phyloP scores from a whole-genome alignment of 1,140 invertebrate species.

The Saccostrea glomerata region DNA sequence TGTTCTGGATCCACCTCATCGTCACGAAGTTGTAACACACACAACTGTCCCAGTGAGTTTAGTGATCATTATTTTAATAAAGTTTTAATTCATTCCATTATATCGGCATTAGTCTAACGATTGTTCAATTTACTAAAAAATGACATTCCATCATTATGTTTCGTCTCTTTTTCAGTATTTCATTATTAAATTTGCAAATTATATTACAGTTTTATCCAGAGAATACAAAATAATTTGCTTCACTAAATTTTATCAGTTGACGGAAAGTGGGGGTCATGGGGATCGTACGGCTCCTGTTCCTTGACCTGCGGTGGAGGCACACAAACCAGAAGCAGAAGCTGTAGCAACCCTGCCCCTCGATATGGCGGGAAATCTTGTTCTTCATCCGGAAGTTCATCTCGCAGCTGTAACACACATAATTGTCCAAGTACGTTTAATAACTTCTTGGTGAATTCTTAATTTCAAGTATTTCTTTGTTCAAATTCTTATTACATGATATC shows the following conservation, averaged over 20 bases:
- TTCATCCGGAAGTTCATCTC: background rate
- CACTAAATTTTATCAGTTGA: background rate
- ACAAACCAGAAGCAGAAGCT: conserved; percentile 29
- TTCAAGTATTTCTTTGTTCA: background rate
- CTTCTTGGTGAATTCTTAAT: background rate
- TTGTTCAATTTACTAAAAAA: background rate
- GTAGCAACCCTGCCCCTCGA: conserved; percentile 43
- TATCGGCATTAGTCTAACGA: background rate
- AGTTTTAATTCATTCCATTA: background rate
- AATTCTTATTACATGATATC: background rate
- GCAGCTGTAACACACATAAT: conserved; percentile 13
- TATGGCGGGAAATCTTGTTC: background rate
- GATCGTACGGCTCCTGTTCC: background rate
- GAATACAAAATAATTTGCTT: background rate
- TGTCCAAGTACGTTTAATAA: conserved; percentile 17
- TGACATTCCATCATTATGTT: background rate
- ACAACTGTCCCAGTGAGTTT: conserved; percentile 12
- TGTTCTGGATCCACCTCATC: background rate
- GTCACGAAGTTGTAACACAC: conserved; percentile 27
- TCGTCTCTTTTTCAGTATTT: background rate
- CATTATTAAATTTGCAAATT: no score
- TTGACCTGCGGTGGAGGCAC: conserved; percentile 42
- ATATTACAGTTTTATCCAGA: no score
- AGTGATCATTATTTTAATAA: background rate
- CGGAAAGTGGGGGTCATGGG: background rate